Conservation (phyloP, 2,797 vertebrate genomes). For the Acipenser oxyrinchus region DNA sequence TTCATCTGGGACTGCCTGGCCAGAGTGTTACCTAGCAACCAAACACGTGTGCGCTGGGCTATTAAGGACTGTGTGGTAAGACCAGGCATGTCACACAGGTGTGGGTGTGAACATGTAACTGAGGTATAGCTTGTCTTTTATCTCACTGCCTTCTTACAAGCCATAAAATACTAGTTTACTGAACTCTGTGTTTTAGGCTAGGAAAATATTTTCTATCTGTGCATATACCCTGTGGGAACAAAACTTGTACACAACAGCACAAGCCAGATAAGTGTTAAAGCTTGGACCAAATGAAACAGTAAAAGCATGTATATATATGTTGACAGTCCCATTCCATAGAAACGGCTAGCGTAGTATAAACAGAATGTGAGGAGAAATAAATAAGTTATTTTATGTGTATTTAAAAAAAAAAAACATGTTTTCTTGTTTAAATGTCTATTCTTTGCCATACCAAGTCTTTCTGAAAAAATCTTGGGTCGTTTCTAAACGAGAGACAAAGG, state of each 20-base stretch:
- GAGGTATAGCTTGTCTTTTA: conserved; percentile 23
- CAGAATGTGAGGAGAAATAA: conserved; percentile 22
- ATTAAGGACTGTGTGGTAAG: neutral
- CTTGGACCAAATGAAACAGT: conserved; percentile 38
- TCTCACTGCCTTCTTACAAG: conserved; percentile 26
- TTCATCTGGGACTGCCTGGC: too few species aligned
- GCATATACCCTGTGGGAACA: conserved; percentile 4
- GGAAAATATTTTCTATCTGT: conserved; percentile 24
- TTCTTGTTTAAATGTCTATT: neutral
- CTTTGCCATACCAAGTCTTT: neutral
- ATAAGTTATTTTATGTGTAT: neutral
- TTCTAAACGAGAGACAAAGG: neutral
- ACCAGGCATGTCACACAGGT: neutral
- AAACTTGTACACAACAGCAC: conserved; percentile 23
- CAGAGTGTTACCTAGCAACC: too few species aligned
- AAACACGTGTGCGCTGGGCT: neutral
- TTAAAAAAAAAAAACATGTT: neutral
- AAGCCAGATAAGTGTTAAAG: conserved; percentile 24
- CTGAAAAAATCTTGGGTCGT: neutral
- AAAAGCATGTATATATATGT: conserved; percentile 48
- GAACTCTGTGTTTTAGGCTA: conserved; percentile 8
- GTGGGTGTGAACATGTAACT: conserved; percentile 22
- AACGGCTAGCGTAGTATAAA: conserved; percentile 3
- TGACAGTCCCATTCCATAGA: conserved; percentile 23
- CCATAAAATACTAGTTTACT: conserved; percentile 20